phyloP scores from a whole-genome alignment of 2,797 vertebrate genomes.

The Eptatretus atami region DNA sequence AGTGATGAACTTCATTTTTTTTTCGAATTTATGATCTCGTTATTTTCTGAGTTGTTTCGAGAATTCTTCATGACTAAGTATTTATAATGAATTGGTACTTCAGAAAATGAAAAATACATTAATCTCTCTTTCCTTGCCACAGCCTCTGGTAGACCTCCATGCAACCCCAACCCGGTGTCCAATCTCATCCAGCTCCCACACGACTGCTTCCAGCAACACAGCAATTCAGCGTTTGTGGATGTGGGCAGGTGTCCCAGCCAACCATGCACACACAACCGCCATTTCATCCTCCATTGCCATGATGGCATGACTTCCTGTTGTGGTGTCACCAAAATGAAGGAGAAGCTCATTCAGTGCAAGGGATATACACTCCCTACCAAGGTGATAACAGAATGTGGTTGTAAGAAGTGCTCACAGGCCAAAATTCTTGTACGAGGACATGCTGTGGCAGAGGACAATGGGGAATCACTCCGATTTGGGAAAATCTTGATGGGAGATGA shows the following conservation, averaged over 20 bases:
- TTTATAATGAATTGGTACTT: no score
- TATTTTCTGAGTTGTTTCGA: no score
- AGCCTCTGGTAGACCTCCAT: slow-evolving; percentile 31
- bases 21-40: no score
- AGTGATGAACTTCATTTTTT: no score
- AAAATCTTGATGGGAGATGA: slow-evolving; percentile 51
- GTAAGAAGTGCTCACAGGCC: slow-evolving; percentile 48
- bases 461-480: slow-evolving; percentile 75
- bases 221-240: slow-evolving; percentile 46
- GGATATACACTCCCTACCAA: slow-evolving; percentile 54
- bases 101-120: neutral
- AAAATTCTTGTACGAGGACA: slow-evolving; percentile 41
- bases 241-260: slow-evolving; percentile 43
- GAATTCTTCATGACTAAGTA: no score
- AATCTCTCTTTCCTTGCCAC: slow-evolving; percentile 10
- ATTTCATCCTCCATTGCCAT: slow-evolving; percentile 48
- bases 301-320: slow-evolving; percentile 52
- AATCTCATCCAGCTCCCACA: slow-evolving; percentile 53
- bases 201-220: slow-evolving; percentile 63
- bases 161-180: slow-evolving; percentile 34
- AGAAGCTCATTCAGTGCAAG: slow-evolving; percentile 32
- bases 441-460: slow-evolving; percentile 45
- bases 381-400: slow-evolving; percentile 38
- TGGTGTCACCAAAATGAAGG: slow-evolving; percentile 40
- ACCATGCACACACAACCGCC: slow-evolving; percentile 33